Evolutionary conservation across 2,113 vertebrate genomes (phyloP).

Genomic region (Festucalex cinctus): DNA sequence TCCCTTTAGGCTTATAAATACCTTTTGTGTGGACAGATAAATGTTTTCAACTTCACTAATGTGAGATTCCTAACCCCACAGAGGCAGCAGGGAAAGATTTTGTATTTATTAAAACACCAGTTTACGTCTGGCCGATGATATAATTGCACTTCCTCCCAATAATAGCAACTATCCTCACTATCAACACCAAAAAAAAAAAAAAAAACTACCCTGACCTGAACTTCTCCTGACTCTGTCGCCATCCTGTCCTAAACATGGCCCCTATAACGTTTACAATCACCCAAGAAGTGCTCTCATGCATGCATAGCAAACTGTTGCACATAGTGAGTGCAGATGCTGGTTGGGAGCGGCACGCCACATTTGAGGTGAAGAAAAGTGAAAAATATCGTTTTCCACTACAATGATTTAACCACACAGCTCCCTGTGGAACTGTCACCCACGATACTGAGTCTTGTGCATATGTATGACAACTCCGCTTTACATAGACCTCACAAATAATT

Average conservation of each 20-base stretch:
- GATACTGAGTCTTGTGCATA: conserved; percentile 10
- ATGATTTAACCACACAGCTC: conserved; percentile 41
- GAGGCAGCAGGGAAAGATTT: neutral
- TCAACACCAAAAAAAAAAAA: conserved; percentile 6
- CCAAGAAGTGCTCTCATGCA: conserved; percentile 39
- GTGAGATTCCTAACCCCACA: no score
- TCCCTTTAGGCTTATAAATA: no score
- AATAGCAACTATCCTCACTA: conserved; percentile 12
- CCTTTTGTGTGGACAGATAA: no score
- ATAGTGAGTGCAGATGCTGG: conserved; percentile 10
- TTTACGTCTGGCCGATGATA: neutral
- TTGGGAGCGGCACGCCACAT: conserved; percentile 28
- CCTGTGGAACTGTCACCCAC: conserved; percentile 40
- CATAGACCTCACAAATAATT: conserved; percentile 1
- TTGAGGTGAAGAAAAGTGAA: conserved; percentile 55
- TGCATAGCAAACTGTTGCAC: conserved; percentile 14
- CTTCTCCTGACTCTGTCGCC: conserved; percentile 17
- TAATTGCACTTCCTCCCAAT: conserved; percentile 4
- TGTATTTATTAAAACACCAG: neutral
- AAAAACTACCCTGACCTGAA: conserved; percentile 3
- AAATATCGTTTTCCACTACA: conserved; percentile 35
- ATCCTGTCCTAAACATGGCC: conserved; percentile 34
- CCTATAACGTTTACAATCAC: conserved; percentile 46
- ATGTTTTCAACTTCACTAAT: no score
- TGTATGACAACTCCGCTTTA: neutral